A percentile compares a stretch with the other conserved stretches of the same genome.
These are phyloP conservation scores for Gobiocypris rarus DNA, from an alignment of 2,113 vertebrate species.

Conservation along the genomic window DNA sequence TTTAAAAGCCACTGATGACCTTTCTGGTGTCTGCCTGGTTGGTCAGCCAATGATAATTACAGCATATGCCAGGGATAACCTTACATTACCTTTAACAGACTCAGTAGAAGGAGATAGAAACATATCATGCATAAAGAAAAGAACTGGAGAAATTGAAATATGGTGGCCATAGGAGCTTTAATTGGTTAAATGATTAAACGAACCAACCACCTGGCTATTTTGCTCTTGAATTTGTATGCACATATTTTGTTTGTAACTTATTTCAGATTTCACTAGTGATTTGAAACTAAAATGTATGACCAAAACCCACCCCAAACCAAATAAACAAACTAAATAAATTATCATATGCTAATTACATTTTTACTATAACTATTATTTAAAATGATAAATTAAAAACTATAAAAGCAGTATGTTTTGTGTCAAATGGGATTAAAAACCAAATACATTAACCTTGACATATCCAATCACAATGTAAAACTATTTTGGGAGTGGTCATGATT, in stretches of 20 bases:
- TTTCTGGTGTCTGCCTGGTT: not conserved
- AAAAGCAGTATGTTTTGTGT: not conserved
- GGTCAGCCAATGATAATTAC: not conserved
- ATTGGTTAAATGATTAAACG: not conserved
- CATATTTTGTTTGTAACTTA: not conserved
- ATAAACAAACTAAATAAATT: too few species aligned
- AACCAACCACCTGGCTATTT: not conserved
- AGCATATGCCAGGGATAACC: not conserved
- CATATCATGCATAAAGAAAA: not conserved
- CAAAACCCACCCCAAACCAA: too few species aligned
- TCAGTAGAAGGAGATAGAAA: not conserved
- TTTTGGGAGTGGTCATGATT: too few species aligned
- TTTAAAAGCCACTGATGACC: not conserved
- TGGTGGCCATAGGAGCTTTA: not conserved
- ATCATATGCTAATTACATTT: too few species aligned
- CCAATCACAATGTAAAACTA: too few species aligned
- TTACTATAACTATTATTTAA: not conserved
- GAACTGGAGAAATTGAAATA: not conserved
- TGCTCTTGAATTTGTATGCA: not conserved
- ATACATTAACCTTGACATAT: too few species aligned
- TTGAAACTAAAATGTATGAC: not conserved
- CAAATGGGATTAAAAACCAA: not conserved
- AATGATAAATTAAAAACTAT: not conserved
- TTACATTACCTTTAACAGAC: not conserved
- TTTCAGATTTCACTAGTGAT: not conserved